A percentile compares a stretch with the other conserved stretches of the same genome.
Evolutionary conservation across 1,140 invertebrate genomes (phyloP).

Genomic region (Bacillus rossius): DNA sequence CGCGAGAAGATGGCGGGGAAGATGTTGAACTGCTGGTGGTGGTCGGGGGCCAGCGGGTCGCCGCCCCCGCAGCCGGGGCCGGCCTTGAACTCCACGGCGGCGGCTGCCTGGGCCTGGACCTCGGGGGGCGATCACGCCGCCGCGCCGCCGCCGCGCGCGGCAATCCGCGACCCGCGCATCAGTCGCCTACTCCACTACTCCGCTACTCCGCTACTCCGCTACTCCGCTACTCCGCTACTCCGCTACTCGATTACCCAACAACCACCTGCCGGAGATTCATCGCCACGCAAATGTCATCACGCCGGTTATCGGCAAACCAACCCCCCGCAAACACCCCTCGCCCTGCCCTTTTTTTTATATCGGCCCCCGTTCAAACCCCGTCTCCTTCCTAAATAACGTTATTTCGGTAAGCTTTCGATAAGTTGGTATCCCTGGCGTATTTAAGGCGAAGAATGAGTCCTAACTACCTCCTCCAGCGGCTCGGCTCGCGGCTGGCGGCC

Average conservation of each 20-base stretch:
- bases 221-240: neutral
- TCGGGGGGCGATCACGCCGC: too few species aligned
- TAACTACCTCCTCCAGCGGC: slow-evolving; percentile 5
- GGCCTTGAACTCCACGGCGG: too few species aligned
- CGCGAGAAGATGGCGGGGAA: slow-evolving; percentile 83
- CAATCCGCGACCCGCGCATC: neutral
- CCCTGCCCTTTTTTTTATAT: neutral
- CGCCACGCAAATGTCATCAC: neutral
- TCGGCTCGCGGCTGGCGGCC: neutral
- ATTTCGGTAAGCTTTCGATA: slow-evolving; percentile 12
- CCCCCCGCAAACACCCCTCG: neutral
- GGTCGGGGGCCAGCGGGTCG: slow-evolving; percentile 46
- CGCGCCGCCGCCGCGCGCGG: too few species aligned
- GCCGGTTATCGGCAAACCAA: neutral
- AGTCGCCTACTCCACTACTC: neutral
- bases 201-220: neutral
- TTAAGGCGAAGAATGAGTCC: slow-evolving; percentile 5
- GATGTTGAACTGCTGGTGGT: slow-evolving; percentile 76
- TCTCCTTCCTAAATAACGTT: slow-evolving; percentile 14
- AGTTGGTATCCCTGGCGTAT: slow-evolving; percentile 14
- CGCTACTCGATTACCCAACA: neutral
- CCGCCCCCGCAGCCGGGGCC: slow-evolving; percentile 17
- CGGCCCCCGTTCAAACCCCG: neutral
- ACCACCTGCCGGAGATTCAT: neutral
- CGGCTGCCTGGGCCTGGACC: too few species aligned